Evolutionary conservation across 1,140 invertebrate species (phyloP).

Genomic region (Littorina saxatilis): DNA sequence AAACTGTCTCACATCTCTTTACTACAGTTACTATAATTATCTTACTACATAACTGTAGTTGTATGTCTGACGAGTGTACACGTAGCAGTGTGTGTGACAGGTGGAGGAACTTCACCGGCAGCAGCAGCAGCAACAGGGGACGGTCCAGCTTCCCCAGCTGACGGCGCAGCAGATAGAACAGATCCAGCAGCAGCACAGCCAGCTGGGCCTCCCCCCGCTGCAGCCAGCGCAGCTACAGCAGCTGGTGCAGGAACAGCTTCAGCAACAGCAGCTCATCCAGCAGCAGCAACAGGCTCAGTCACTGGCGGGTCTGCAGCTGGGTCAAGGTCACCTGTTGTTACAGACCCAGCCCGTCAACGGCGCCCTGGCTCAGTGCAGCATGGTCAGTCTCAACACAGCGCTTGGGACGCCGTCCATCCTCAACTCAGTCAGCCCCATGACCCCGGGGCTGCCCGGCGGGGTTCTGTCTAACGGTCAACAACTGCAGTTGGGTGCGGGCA

Average conservation of each 20-base stretch:
- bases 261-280: conserved; percentile 41
- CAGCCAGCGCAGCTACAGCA: conserved; percentile 50
- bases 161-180: conserved; percentile 59
- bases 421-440: conserved; percentile 25
- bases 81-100: conserved; percentile 24
- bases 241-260: conserved; percentile 50
- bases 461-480: conserved; percentile 36
- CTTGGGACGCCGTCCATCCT: conserved; percentile 15
- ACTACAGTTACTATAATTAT: too few relatives aligned
- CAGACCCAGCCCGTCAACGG: conserved; percentile 31
- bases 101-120: conserved; percentile 51
- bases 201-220: conserved; percentile 46
- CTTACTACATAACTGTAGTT: too few relatives aligned
- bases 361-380: background rate
- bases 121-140: conserved; percentile 53
- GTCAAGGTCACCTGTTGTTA: conserved; percentile 40
- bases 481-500: conserved; percentile 10
- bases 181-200: conserved; percentile 45
- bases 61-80: too few relatives aligned
- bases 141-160: conserved; percentile 47
- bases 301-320: conserved; percentile 37
- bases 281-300: conserved; percentile 21
- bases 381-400: conserved; percentile 8
- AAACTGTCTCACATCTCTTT: too few relatives aligned
- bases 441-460: conserved; percentile 31